Evolutionary conservation across 2,888 invertebrate genomes (phyloP).

Genomic region (Aethes cnicana): DNA sequence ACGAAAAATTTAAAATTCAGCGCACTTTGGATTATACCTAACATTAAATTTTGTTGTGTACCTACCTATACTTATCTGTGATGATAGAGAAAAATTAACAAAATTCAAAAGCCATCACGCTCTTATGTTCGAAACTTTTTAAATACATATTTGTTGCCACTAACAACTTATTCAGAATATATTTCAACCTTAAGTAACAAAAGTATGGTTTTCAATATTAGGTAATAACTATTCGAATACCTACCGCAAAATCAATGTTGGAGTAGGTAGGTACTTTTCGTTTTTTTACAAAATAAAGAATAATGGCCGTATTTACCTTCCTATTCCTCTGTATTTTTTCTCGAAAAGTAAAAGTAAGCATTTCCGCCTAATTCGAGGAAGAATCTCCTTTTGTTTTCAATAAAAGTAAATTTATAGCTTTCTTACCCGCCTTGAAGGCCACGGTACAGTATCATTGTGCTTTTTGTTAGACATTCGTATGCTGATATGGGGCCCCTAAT

Average conservation of each 20-base stretch:
- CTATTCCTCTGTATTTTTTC: not conserved
- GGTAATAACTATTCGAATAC: too few species aligned
- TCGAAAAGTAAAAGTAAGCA: constrained; percentile 27
- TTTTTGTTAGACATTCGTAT: constrained; percentile 65
- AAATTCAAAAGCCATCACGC: too few species aligned
- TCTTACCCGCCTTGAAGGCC: constrained; percentile 41
- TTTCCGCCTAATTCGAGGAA: constrained; percentile 29
- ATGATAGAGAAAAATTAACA: too few species aligned
- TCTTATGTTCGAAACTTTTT: too few species aligned
- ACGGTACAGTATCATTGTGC: constrained; percentile 51
- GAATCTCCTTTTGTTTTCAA: constrained; percentile 42
- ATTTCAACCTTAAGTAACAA: too few species aligned
- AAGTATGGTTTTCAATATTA: too few species aligned
- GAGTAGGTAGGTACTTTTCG: too few species aligned
- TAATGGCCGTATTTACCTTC: not conserved
- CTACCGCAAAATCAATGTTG: too few species aligned
- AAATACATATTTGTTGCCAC: too few species aligned
- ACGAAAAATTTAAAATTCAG: constrained; percentile 15
- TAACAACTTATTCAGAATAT: too few species aligned
- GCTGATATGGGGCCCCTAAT: constrained; percentile 66
- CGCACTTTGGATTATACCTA: not conserved
- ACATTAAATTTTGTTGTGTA: constrained; percentile 1
- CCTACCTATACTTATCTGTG: not conserved
- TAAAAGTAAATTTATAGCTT: constrained; percentile 49
- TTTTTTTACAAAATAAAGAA: too few species aligned